Conservation (phyloP, 2,113 vertebrate species). For the Hemicordylus capensis region DNA sequence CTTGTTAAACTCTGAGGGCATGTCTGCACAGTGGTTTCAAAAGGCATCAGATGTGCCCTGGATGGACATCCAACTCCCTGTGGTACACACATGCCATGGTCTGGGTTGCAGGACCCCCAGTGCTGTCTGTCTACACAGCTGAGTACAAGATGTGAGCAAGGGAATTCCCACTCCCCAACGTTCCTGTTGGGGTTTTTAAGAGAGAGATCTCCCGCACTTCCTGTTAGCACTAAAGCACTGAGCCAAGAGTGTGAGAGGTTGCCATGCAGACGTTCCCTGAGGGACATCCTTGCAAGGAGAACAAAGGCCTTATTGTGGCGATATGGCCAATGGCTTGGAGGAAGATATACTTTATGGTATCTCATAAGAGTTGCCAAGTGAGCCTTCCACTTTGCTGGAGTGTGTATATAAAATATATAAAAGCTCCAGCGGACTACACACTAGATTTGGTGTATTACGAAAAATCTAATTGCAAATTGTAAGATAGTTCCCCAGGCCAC, state of each 20-base stretch:
- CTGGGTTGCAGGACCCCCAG: conserved; percentile 6
- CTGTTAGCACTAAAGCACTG: background rate
- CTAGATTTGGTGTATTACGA: conserved; percentile 10
- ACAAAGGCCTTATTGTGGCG: conserved; percentile 52
- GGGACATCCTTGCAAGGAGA: conserved; percentile 61
- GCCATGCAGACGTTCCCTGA: conserved; percentile 38
- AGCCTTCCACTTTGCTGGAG: conserved; percentile 49
- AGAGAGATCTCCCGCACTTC: background rate
- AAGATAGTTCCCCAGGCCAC: conserved; percentile 67
- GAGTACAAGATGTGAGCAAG: conserved; percentile 7
- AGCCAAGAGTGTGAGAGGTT: conserved; percentile 6
- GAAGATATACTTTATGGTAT: conserved; percentile 48
- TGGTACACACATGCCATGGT: conserved; percentile 1
- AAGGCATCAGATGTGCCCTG: background rate
- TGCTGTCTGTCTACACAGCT: conserved; percentile 21
- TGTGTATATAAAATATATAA: conserved; percentile 64
- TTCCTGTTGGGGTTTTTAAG: background rate
- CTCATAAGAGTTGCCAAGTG: conserved; percentile 65
- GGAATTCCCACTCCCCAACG: conserved; percentile 17
- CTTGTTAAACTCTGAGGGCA: conserved; percentile 50
- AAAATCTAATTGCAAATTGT: conserved; percentile 49
- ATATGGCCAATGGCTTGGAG: conserved; percentile 64
- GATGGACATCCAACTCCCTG: background rate
- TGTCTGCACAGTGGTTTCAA: conserved; percentile 8
- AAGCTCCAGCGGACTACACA: conserved; percentile 60